These are phyloP conservation scores for Bellardia bayeri DNA, from an alignment of 2,888 invertebrate genomes.

Conservation along the genomic window DNA sequence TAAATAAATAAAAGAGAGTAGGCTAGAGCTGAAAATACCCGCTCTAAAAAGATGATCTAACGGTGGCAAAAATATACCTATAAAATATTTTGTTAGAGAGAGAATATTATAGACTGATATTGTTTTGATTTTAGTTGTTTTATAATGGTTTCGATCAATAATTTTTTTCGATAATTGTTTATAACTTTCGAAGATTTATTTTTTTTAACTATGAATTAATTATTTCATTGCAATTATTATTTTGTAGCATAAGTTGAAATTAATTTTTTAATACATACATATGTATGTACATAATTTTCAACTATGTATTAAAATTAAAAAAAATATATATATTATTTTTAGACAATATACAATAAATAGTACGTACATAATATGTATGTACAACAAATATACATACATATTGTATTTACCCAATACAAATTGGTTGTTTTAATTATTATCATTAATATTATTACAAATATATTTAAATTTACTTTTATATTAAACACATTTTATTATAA, in stretches of 20 bases:
- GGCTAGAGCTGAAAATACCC: background rate
- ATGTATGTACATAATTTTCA: too few relatives aligned
- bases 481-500: slow-evolving; percentile 41
- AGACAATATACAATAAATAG: too few relatives aligned
- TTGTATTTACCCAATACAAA: slow-evolving; percentile 19
- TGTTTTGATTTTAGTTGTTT: slow-evolving; percentile 49
- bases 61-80: background rate
- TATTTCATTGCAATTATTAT: slow-evolving; percentile 21
- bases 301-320: background rate
- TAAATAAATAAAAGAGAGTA: too few relatives aligned
- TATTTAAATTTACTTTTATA: slow-evolving; percentile 32
- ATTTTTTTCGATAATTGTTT: slow-evolving; percentile 15
- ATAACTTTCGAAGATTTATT: slow-evolving; percentile 23
- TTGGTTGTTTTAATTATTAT: background rate
- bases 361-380: background rate
- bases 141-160: slow-evolving; percentile 19
- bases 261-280: background rate
- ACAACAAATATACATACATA: slow-evolving; percentile 4
- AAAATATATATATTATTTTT: background rate
- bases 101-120: slow-evolving; percentile 70
- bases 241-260: slow-evolving; percentile 33
- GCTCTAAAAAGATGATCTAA: background rate
- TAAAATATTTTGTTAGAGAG: slow-evolving; percentile 59
- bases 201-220: background rate
- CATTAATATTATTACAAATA: slow-evolving; percentile 4